Percentiles rank a stretch among this genome's conserved stretches.
Evolutionary conservation across 92 coral and sea anemone genomes (phyloP).

Genomic region (Muricea muricata): DNA sequence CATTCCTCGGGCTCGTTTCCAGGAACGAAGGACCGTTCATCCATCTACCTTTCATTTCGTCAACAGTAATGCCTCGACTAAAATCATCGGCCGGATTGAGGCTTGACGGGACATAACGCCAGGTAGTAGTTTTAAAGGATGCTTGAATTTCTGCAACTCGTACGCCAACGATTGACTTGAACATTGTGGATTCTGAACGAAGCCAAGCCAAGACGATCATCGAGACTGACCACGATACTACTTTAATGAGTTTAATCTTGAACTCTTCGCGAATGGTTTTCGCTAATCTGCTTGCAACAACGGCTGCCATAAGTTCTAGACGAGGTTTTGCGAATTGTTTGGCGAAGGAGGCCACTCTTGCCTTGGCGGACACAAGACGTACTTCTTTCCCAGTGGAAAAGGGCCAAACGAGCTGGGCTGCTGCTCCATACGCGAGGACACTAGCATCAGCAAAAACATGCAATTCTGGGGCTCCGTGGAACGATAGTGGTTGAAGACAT

Average conservation of each 20-base stretch:
- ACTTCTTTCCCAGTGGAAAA: neutral
- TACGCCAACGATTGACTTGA: conserved; percentile 37
- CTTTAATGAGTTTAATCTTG: conserved; percentile 4
- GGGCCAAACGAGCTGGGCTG: no score
- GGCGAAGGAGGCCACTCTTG: conserved; percentile 2
- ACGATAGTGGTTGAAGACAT: neutral
- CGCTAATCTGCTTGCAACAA: conserved; percentile 32
- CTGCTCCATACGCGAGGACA: no score
- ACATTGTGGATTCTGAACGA: neutral
- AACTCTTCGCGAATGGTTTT: conserved; percentile 15
- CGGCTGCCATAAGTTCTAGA: neutral
- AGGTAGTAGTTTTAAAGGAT: conserved; percentile 17
- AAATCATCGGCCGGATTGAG: conserved; percentile 52
- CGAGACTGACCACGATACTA: conserved; percentile 41
- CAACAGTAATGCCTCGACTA: conserved; percentile 24
- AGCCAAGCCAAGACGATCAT: conserved; percentile 47
- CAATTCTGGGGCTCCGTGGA: neutral
- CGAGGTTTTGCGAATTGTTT: neutral
- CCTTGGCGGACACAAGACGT: neutral
- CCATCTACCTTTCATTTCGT: neutral
- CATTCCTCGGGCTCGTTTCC: neutral
- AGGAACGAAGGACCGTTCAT: conserved; percentile 35
- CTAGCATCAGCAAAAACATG: neutral
- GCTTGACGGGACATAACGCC: conserved; percentile 30
- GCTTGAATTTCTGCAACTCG: conserved; percentile 50